Evolutionary conservation across 2,113 vertebrate genomes (phyloP).

Genomic region (Psittacara wagleri): DNA sequence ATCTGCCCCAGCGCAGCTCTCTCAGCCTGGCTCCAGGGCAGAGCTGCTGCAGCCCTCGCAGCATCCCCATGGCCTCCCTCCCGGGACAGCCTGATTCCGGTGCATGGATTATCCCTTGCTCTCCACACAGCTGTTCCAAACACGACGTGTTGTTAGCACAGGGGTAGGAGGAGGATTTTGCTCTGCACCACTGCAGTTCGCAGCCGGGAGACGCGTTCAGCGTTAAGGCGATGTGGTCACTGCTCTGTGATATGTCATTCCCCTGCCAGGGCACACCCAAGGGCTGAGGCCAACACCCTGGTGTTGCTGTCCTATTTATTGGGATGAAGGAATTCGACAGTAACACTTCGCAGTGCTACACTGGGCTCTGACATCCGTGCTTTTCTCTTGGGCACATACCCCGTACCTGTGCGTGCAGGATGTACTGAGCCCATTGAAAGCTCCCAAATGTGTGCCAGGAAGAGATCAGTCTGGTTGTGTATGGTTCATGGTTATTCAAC

Average conservation of each 20-base stretch:
- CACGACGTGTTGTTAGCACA: accelerated
- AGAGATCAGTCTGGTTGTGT: neutral
- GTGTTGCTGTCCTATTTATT: neutral
- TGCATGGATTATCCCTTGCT: neutral
- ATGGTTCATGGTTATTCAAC: neutral
- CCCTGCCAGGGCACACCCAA: neutral
- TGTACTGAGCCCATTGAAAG: too few species aligned
- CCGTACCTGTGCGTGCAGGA: accelerated
- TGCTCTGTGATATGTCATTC: neutral
- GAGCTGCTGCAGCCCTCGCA: neutral
- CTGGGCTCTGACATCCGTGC: neutral
- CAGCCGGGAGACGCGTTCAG: neutral
- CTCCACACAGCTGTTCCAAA: neutral
- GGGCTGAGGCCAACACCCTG: neutral
- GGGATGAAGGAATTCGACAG: neutral
- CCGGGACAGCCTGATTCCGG: neutral
- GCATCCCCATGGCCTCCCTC: neutral
- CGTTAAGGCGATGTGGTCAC: neutral
- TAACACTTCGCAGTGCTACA: neutral
- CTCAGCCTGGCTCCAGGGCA: neutral
- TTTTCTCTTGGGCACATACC: accelerated
- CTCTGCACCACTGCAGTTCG: neutral
- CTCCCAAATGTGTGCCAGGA: neutral
- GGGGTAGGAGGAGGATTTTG: neutral
- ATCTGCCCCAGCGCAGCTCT: neutral